phyloP scores from a whole-genome alignment of 2,113 vertebrate species.

The Erinaceus europaeus region DNA sequence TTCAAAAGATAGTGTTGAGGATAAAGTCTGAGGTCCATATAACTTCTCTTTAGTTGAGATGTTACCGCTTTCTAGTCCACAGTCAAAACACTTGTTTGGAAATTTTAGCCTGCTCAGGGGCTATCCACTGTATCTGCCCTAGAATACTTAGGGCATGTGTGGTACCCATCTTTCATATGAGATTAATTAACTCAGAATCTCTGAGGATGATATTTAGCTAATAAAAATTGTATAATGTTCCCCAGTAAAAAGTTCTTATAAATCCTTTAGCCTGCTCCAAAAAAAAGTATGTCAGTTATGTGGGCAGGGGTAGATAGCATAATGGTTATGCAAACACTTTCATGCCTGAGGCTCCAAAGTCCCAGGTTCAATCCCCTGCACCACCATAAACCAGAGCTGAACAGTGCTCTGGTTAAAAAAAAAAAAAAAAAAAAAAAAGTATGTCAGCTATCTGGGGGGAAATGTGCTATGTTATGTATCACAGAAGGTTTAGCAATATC shows the following conservation, averaged over 20 bases:
- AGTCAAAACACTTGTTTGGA: not conserved
- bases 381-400: too few relatives aligned
- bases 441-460: not conserved
- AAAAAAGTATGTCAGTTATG: too few relatives aligned
- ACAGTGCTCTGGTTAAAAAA: too few relatives aligned
- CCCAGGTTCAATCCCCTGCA: too few relatives aligned
- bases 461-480: not conserved
- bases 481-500: not conserved
- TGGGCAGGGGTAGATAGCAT: too few relatives aligned
- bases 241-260: not conserved
- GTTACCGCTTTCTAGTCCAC: not conserved
- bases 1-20: not conserved
- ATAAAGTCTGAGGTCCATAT: not conserved
- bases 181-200: not conserved
- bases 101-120: not conserved
- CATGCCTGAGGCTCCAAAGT: too few relatives aligned
- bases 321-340: too few relatives aligned
- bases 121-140: not conserved
- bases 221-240: not conserved
- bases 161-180: not conserved
- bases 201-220: not conserved
- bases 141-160: not conserved
- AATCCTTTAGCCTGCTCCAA: too few relatives aligned
- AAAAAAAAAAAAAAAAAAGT: too few relatives aligned
- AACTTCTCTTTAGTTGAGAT: not conserved